Conservation (phyloP, 1,140 invertebrate genomes). For the Leptonema lineaticorne region DNA sequence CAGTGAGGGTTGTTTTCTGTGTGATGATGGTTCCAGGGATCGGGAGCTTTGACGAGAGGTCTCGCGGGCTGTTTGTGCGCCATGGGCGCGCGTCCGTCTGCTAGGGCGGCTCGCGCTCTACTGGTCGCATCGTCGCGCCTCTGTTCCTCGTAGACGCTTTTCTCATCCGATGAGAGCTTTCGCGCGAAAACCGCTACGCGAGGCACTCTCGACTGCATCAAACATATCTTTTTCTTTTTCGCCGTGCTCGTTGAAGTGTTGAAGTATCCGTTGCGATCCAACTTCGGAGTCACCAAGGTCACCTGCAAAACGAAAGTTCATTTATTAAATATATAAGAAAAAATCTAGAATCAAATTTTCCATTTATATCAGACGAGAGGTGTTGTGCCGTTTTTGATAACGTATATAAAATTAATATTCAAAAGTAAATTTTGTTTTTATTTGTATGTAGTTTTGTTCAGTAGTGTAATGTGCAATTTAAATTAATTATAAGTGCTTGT, state of each 20-base stretch:
- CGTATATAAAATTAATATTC: too few species aligned
- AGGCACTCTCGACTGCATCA: conserved; percentile 54
- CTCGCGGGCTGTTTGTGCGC: conserved; percentile 32
- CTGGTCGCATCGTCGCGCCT: conserved; percentile 43
- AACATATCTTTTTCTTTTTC: conserved; percentile 56
- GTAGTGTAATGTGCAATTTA: too few species aligned
- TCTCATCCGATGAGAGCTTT: conserved; percentile 43
- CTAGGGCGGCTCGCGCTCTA: conserved; percentile 47
- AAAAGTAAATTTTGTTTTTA: too few species aligned
- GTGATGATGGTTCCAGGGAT: conserved; percentile 34
- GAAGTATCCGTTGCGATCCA: conserved; percentile 56
- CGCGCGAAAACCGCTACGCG: conserved; percentile 46
- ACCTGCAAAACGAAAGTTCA: too few species aligned
- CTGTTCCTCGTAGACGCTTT: conserved; percentile 43
- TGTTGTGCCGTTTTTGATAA: too few species aligned
- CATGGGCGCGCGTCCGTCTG: conserved; percentile 42
- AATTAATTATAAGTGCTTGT: too few species aligned
- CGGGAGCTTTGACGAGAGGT: conserved; percentile 28
- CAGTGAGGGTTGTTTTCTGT: conserved; percentile 21
- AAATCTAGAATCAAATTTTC: too few species aligned
- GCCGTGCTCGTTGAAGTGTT: conserved; percentile 54
- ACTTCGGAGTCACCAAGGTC: conserved; percentile 53
- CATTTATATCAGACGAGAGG: too few species aligned
- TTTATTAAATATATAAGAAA: too few species aligned
- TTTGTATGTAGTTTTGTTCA: too few species aligned